These are phyloP conservation scores for Harpegnathos saltator DNA, from an alignment of 1,140 invertebrate species.

Conservation along the genomic window DNA sequence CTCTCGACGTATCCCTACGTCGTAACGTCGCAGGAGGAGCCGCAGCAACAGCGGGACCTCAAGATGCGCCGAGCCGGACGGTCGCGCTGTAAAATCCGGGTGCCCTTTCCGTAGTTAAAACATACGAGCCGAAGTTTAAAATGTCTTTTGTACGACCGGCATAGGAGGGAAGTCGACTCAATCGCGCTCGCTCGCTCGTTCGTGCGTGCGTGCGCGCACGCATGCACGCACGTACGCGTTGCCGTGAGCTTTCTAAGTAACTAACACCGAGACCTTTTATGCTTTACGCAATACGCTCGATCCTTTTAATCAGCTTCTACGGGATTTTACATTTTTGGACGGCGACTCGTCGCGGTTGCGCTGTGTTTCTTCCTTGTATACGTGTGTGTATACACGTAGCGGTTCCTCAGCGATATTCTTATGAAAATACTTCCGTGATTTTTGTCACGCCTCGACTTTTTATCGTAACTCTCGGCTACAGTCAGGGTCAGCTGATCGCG, in stretches of 20 bases:
- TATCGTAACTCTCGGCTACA: conserved; percentile 7
- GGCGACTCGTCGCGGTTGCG: too few relatives aligned
- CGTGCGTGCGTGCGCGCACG: too few relatives aligned
- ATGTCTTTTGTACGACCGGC: conserved; percentile 3
- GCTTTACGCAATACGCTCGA: conserved; percentile 27
- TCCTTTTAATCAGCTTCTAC: conserved; percentile 14
- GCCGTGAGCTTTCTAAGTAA: conserved; percentile 9
- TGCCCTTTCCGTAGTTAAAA: too few relatives aligned
- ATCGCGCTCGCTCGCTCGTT: not conserved
- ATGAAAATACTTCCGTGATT: not conserved
- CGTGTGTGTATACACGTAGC: too few relatives aligned
- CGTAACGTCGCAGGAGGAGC: too few relatives aligned
- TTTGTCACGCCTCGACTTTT: conserved; percentile 13
- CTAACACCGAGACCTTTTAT: not conserved
- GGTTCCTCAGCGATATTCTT: conserved; percentile 5
- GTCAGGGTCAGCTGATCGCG: conserved; percentile 39
- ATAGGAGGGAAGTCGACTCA: not conserved
- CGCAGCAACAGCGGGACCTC: too few relatives aligned
- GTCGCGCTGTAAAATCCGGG: too few relatives aligned
- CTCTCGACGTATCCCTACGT: too few relatives aligned
- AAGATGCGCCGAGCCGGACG: too few relatives aligned
- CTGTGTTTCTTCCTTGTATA: too few relatives aligned
- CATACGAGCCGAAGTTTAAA: not conserved
- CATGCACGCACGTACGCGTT: not conserved
- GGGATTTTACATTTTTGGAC: too few relatives aligned